Base-by-base conservation (phyloP, 2,888 invertebrate genomes). In the Pecten maximus region DNA sequence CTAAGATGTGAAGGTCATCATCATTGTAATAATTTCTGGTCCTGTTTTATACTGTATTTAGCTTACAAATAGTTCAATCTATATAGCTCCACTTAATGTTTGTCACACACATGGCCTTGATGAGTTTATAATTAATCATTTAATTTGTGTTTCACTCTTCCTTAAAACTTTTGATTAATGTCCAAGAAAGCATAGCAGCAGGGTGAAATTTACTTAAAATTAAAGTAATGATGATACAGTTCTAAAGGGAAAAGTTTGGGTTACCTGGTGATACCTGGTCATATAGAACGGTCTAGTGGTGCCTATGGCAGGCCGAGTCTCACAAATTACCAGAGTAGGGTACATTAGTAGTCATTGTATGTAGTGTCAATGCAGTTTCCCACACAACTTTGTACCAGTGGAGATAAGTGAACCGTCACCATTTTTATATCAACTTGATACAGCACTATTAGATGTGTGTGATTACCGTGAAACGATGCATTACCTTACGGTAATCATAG, bases 381-480 rank as follows among this genome's bases (percentile, higher is more conserved):
- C 54, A 54, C 54, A 54, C 54, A 23, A 23, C 23, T n/a, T 54
- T 54, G 54, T 54, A 54, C n/a, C 54, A 23, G 23, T 54, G 23
- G n/a, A n/a, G 54, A 54, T 15, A 54, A 54, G 54, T 54, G 19
- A 54, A 54, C 54, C 54, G 23, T 54, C 54, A 54, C n/a, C 54
- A 54, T 54, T 54, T 54, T 54, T 54, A 54, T 54, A 54, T 54
- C 23, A 54, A 54, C 19, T 54, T 54, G 54, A 54, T 54, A n/a
- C n/a, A 54, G n/a, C 54, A 54, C 54, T 23, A 54, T 54, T 54
- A 54, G n/a, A 54, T 54, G 54, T 54, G 54, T 54, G 54, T 54
- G 54, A 54, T 54, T 54, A 54, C 54, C n/a, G 54, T 54, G 54
- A 54, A 54, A 54, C 23, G 19, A 54, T 54, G 23, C 54, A 54